Evolutionary conservation across 2,888 invertebrate species (phyloP), one percentile per base, ranked within the genome.

Genomic region (Axea sp.): DNA sequence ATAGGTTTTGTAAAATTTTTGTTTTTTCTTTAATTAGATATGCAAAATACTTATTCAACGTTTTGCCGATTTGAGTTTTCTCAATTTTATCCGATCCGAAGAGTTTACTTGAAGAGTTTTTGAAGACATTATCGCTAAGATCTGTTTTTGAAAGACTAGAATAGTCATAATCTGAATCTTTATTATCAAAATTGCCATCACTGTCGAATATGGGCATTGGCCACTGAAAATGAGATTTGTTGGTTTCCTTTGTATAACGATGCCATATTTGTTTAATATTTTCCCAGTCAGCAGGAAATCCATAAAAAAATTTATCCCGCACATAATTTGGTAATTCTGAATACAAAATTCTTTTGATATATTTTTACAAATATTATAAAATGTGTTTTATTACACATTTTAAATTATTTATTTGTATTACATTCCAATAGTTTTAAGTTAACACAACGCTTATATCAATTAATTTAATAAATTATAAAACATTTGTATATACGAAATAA

Each of bases 201-300:
- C 33, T 33, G 12, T 86, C 85, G 5, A 82, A 77, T 8, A 85
- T 67, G 0, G 76, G 74, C 1, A 80, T 86, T 8, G 87, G 87
- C 87, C 87, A 87, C 19, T 82, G 81, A 67, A 85, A 87, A 15
- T 59, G 78, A 3, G 55, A n/a, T 5, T 59, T 77, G n/a, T 76
- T 78, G 11, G 82, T 83, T 39, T 75, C 51, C 2, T 45, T 60
- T 7, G 81, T 31, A 26, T 77, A 87, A 33, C 75, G 76, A n/a
- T 60, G 79, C 87, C 87, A 87, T 5, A 87, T 26, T 51, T 83
- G 79, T 59, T 77, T 51, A 49, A 87, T 81, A 55, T 86, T 85
- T 45, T 83, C 77, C 87, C 87, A 87, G 47, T 87, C 86, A 22
- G 85, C 84, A 1, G 87, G 87, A 76, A 87, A 87, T n/a, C 86